A percentile compares a stretch with the other conserved stretches of the same genome.
These are phyloP conservation scores for Muntiacus muntjak DNA, from an alignment of 2,113 vertebrate species.

Conservation along the genomic window DNA sequence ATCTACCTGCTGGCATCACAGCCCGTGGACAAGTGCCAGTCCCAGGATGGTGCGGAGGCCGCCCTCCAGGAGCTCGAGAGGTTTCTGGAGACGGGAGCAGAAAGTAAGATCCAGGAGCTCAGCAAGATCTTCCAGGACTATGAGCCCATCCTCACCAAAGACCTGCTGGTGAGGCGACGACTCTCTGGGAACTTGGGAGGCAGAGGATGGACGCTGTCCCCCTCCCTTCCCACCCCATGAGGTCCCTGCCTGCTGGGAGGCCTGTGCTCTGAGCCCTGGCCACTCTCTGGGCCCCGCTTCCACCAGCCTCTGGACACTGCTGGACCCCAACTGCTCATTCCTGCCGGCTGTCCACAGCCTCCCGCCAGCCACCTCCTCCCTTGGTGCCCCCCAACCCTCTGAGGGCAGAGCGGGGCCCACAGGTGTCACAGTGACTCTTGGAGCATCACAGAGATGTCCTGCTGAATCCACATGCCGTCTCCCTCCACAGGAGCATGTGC, in stretches of 20 bases:
- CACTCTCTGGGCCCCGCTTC: neutral
- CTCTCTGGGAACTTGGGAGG: neutral
- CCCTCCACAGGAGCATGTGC: slow-evolving; percentile 87
- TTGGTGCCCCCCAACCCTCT: neutral
- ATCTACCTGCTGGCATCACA: slow-evolving; percentile 96
- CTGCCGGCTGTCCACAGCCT: fast-evolving
- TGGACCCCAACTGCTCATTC: neutral
- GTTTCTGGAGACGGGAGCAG: slow-evolving; percentile 87
- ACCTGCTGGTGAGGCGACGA: slow-evolving; percentile 85
- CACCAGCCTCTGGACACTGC: neutral
- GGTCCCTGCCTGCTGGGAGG: neutral
- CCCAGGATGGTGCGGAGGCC: slow-evolving; percentile 95
- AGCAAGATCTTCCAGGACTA: slow-evolving; percentile 86
- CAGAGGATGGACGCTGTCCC: fast-evolving
- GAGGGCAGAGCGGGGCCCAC: neutral
- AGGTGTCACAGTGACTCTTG: neutral
- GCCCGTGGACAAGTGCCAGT: slow-evolving; percentile 96
- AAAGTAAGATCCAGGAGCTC: slow-evolving; percentile 87
- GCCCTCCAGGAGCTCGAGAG: slow-evolving; percentile 95
- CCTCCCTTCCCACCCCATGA: fast-evolving
- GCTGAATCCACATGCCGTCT: neutral
- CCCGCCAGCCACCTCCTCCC: neutral
- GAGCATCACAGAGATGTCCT: neutral
- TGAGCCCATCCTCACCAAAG: slow-evolving; percentile 86
- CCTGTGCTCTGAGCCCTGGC: neutral